Conservation (phyloP, 2,888 invertebrate genomes). For the Bruchidius siliquastri region DNA sequence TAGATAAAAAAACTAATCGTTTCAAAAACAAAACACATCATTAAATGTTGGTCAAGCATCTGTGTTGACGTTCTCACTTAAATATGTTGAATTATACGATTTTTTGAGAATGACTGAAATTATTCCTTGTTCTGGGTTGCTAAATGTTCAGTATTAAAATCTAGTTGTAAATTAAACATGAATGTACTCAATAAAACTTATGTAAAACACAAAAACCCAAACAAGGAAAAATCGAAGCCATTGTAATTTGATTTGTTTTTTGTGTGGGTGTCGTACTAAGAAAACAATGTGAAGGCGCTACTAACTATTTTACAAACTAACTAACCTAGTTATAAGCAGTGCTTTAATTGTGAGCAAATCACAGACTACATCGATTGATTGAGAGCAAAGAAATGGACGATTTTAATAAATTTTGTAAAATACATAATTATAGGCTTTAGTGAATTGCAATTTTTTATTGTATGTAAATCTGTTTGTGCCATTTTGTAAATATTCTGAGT, state of each 20-base stretch:
- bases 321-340: background rate
- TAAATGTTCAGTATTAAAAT: background rate
- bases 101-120: background rate
- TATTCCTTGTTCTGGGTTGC: background rate
- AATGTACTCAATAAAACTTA: background rate
- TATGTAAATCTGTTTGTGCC: constrained; percentile 27
- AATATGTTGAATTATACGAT: no score
- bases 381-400: constrained; percentile 5
- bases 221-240: background rate
- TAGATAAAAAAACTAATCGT: no score
- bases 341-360: background rate
- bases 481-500: constrained; percentile 31
- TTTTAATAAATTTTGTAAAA: constrained; percentile 16
- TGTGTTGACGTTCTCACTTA: no score
- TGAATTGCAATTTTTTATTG: constrained; percentile 13
- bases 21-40: no score
- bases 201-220: background rate
- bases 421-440: constrained; percentile 7
- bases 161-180: background rate
- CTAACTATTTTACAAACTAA: background rate
- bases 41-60: no score
- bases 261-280: background rate
- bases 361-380: background rate
- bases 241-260: background rate
- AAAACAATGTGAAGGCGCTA: constrained; percentile 1